Base-by-base conservation (phyloP, 2,113 vertebrate species). In the Notothenia rossii region DNA sequence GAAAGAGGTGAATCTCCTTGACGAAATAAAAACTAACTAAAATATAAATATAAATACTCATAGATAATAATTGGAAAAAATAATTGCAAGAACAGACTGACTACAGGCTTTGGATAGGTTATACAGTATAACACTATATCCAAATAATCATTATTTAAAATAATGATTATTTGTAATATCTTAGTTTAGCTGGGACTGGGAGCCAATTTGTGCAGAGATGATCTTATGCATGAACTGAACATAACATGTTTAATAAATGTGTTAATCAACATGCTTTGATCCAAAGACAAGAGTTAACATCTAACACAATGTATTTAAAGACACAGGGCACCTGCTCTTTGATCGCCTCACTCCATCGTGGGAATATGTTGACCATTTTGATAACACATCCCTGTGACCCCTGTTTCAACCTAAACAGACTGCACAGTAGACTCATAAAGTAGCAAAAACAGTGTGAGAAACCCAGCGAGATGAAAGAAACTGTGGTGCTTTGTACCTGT, bases 391-490 rank as follows among this genome's bases (percentile, higher is more conserved):
- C 1, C 1, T 3, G 33, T 85, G 82, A 77, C 86, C 86, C 43
- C 40, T 10, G 49, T 17, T 36, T 91, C 79, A 91, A 78, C 79
- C 81, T 33, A 0, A 75, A 40, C 71, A 22, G 15, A 22, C 20
- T 55, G 48, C 20, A 33, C 65, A 48, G 70, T 4, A 36, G 13
- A 65, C 59, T 15, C 5, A 7, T 1, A 36, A 40, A 53, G 17
- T 12, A 10, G 22, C 51, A 36, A 8, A 46, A 67, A 58, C 60
- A 50, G 12, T 4, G 68, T 82, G 88, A 45, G 83, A 87, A 88
- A 53, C 45, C 0, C 62, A 71, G 63, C 10, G 25, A 76, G 78
- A 89, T 89, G 72, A 91, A 88, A 91, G 78, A 6, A 7, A 14
- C 15, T 13, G 61, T 10, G 1, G 49, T 10, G 46, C 46, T 40